Evolutionary conservation across 2,888 invertebrate genomes (phyloP), one percentile per base, ranked within the genome.

Genomic region (Parnassius orleans): DNA sequence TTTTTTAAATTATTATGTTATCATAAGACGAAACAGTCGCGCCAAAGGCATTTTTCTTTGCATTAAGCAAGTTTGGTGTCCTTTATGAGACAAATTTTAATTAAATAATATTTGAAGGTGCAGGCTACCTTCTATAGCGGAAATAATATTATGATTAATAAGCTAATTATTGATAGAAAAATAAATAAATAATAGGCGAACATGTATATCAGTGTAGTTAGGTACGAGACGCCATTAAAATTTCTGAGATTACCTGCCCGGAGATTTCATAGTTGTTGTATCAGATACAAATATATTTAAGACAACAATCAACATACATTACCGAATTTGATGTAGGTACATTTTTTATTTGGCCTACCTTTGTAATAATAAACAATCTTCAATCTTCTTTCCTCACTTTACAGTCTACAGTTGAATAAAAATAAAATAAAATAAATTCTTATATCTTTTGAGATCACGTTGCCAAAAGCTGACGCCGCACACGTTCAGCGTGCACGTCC

Each of bases 401-500:
- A 55, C 44, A 52, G 51, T 48, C 44, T 55, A 52, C n/a, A 58
- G 46, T 55, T 15, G 46, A 47, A 10, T 41, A 33, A 52, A 53
- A 19, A 15, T 44, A 9, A 15, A 12, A 41, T 42, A 5, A 53
- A 42, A 47, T 15, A 47, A 46, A 53, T 53, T 33, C 43, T 50
- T 33, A 41, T 44, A 33, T 43, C 51, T 33, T 53, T 48, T 42
- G 58, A 59, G 67, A 77, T 79, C 83, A 83, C 85, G 82, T 83
- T 66, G 69, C 46, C 66, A 48, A 75, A 66, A 68, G 76, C 77
- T 77, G 77, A 73, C 79, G 80, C 79, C 72, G 71, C 73, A 70
- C 78, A 77, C 82, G 79, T 79, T 78, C 76, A 71, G 65, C 66
- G 75, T 33, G 71, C 78, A 77, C 82, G 79, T 79, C 78, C 76